Evolutionary conservation across 2,113 vertebrate species (phyloP), one percentile per base, ranked within the genome.

Genomic region (Rhabdomys dilectus): DNA sequence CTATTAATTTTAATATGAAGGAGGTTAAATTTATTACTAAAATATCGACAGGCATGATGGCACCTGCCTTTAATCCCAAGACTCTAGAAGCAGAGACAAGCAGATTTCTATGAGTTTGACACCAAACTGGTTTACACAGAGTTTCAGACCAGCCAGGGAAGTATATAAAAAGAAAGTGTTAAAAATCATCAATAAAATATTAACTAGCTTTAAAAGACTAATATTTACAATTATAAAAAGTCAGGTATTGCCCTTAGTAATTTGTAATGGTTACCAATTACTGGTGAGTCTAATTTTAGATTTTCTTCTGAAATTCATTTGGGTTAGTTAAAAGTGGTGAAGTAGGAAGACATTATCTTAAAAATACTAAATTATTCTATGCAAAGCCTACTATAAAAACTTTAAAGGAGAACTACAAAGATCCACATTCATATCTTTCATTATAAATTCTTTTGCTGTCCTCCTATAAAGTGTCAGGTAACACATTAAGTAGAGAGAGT

Each of bases 151-250:
- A 62, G 56, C n/a, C 26, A 29, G n/a, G 22, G 81, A 29, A n/a
- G 11, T 53, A 80, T 56, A n/a, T 80, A 51, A 53, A 62, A 42
- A 62, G 22, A n/a, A 76, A 91, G 85, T 72, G 11, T 64, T 64
- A 60, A 93, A 91, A 89, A 72, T 21, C 73, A 48, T 68, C 88
- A 86, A 87, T 60, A 60, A 91, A 82, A 95, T 36, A 94, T 66
- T 92, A 90, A 56, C 31, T 94, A 68, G 5, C 82, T 94, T 89
- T 48, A 68, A 85, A 91, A 82, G 24, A 93, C 68, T 82, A 88
- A 26, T 72, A 87, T 84, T 92, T 86, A 58, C 62, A 96, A 89
- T 90, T 91, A 93, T 68, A 89, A 87, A 87, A 93, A 66, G 10
- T 21, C 34, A 95, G 13, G 21, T 77, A 94, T 81, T 82, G 8